Evolutionary conservation across 2,797 vertebrate genomes (phyloP).

Genomic region (Bovichtus variegatus): DNA sequence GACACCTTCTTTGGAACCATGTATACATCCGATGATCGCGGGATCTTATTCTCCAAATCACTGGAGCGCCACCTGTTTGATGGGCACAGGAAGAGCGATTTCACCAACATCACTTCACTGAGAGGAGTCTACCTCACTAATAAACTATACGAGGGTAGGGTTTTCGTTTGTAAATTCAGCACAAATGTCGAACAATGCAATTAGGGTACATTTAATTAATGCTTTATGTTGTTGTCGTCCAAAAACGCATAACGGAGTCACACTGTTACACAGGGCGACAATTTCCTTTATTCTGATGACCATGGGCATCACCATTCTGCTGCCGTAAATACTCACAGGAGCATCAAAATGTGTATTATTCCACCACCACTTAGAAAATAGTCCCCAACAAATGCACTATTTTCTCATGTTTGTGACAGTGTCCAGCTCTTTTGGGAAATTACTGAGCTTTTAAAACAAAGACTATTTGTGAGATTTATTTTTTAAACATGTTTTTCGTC

Average conservation of each 20-base stretch:
- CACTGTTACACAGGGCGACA: not conserved
- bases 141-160: slow-evolving; percentile 81
- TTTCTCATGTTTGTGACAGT: not conserved
- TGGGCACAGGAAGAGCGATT: slow-evolving; percentile 85
- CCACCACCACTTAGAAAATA: not conserved
- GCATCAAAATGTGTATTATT: not conserved
- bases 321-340: not conserved
- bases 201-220: not conserved
- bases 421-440: not conserved
- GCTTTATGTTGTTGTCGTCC: not conserved
- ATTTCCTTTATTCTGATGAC: not conserved
- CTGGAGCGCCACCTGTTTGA: slow-evolving; percentile 88
- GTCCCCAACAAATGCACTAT: not conserved
- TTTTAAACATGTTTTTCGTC: not conserved
- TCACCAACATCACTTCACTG: slow-evolving; percentile 87
- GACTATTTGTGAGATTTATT: not conserved
- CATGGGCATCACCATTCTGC: not conserved
- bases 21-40: slow-evolving; percentile 88
- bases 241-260: not conserved
- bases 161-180: not conserved
- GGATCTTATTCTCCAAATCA: slow-evolving; percentile 87
- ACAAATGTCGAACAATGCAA: not conserved
- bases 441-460: not conserved
- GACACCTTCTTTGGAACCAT: slow-evolving; percentile 88
- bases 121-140: slow-evolving; percentile 89